These are phyloP conservation scores for Noctilio leporinus DNA, from an alignment of 2,113 vertebrate species.

Conservation along the genomic window DNA sequence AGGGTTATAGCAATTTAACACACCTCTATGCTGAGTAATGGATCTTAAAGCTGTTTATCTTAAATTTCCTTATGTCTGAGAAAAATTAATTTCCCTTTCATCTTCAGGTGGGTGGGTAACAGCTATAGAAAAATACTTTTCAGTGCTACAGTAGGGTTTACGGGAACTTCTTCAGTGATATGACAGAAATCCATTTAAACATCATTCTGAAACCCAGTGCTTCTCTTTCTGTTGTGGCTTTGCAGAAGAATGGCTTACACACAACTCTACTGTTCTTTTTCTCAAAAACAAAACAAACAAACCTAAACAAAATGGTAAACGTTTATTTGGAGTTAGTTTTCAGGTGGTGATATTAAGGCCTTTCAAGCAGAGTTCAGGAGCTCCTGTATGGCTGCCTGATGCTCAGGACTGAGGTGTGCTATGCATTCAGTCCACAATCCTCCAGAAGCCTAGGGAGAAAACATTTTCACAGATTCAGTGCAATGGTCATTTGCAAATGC, in stretches of 20 bases:
- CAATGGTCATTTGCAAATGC: not conserved
- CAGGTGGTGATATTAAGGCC: slow-evolving; percentile 78
- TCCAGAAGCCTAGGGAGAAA: slow-evolving; percentile 85
- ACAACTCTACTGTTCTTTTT: slow-evolving; percentile 81
- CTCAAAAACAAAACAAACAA: slow-evolving; percentile 86
- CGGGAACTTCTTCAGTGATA: slow-evolving; percentile 66
- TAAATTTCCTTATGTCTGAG: slow-evolving; percentile 74
- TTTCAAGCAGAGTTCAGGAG: slow-evolving; percentile 95
- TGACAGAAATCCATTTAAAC: slow-evolving; percentile 65
- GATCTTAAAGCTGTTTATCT: slow-evolving; percentile 75
- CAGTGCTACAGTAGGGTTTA: slow-evolving; percentile 78
- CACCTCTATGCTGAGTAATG: slow-evolving; percentile 73
- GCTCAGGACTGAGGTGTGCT: slow-evolving; percentile 90
- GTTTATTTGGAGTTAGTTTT: slow-evolving; percentile 87
- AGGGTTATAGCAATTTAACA: slow-evolving; percentile 74
- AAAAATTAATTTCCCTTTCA: slow-evolving; percentile 76
- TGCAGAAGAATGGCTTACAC: slow-evolving; percentile 78
- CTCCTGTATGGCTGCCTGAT: slow-evolving; percentile 96
- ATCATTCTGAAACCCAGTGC: slow-evolving; percentile 63
- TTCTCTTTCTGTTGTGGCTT: slow-evolving; percentile 70
- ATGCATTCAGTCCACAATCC: slow-evolving; percentile 96
- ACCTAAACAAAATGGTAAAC: slow-evolving; percentile 87
- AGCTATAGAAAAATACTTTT: slow-evolving; percentile 85
- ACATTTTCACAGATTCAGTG: not conserved
- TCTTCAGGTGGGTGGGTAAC: slow-evolving; percentile 72